phyloP scores from a whole-genome alignment of 2,888 invertebrate species.

The Nephrotoma flavescens region DNA sequence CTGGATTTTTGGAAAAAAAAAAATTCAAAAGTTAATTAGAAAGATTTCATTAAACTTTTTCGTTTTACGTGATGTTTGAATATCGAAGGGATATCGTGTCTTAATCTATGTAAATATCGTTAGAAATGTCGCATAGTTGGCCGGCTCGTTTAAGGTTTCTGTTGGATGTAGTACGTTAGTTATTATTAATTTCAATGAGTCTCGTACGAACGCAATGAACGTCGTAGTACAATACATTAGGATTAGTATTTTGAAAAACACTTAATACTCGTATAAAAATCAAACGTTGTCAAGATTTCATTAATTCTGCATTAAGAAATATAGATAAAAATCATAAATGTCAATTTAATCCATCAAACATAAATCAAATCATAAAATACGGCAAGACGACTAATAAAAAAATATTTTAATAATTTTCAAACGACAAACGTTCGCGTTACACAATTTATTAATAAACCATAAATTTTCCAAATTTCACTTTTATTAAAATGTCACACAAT shows the following conservation, averaged over 20 bases:
- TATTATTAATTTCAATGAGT: no score
- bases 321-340: neutral
- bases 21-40: neutral
- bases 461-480: neutral
- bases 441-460: neutral
- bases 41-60: neutral
- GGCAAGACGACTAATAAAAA: neutral
- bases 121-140: no score
- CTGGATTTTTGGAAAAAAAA: neutral
- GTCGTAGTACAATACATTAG: no score
- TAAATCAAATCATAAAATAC: neutral
- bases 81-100: neutral
- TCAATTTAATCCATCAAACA: neutral
- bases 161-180: no score
- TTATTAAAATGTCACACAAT: neutral
- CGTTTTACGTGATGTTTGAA: neutral
- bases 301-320: neutral
- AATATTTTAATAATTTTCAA: neutral
- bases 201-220: no score
- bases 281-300: neutral
- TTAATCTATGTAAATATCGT: neutral
- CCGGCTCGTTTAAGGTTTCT: no score
- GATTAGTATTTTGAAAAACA: neutral
- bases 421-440: neutral
- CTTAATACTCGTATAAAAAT: neutral